Conservation (phyloP, 2,888 invertebrate genomes). For the Drosophila mayaguana region DNA sequence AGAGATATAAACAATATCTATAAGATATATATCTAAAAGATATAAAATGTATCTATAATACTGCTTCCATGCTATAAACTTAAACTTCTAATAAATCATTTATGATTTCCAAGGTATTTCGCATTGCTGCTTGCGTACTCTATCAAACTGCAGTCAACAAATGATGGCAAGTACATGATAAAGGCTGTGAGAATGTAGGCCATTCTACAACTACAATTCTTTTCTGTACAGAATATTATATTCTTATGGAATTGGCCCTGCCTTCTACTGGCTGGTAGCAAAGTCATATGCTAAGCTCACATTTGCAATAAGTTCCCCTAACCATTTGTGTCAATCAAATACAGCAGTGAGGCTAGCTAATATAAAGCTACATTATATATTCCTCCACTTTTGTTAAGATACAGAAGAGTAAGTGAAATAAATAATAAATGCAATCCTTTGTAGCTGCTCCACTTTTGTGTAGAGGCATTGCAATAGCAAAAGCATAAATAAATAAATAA, state of each 20-base stretch:
- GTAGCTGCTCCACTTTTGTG: slow-evolving; percentile 6
- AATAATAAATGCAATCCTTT: slow-evolving; percentile 1
- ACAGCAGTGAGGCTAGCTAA: neutral
- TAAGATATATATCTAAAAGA: neutral
- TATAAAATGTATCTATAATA: no score
- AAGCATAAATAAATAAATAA: slow-evolving; percentile 24
- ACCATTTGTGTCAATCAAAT: neutral
- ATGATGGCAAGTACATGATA: neutral
- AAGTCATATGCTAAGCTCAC: neutral
- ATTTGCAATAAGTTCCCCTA: neutral
- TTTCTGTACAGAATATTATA: neutral
- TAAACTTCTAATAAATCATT: neutral
- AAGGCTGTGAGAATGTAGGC: neutral
- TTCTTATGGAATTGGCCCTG: neutral
- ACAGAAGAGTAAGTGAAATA: neutral
- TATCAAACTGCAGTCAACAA: neutral
- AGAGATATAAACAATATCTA: neutral
- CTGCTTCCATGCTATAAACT: no score
- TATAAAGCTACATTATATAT: neutral
- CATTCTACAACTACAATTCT: neutral
- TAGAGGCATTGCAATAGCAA: slow-evolving; percentile 8
- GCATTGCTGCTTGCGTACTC: neutral
- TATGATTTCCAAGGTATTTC: neutral
- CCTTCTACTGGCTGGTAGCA: neutral
- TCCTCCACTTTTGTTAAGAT: neutral